Evolutionary conservation across 2,888 invertebrate species (phyloP).

Genomic region (Perithous albicinctus): DNA sequence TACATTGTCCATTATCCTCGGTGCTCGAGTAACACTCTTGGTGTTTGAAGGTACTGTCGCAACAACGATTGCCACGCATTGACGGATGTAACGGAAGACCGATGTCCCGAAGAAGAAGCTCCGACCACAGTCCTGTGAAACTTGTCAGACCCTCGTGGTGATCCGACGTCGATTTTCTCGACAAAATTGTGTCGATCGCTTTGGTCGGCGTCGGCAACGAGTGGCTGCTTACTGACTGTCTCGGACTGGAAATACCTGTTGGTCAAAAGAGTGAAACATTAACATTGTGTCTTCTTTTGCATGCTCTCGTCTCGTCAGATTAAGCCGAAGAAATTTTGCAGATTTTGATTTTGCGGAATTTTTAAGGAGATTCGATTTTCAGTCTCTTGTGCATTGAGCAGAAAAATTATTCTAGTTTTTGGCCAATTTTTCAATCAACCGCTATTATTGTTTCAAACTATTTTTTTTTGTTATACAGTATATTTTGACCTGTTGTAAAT

Average conservation of each 20-base stretch:
- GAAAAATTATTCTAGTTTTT: too few species aligned
- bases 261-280: constrained; percentile 36
- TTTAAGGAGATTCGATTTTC: background rate
- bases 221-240: constrained; percentile 86
- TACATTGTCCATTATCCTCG: constrained; percentile 84
- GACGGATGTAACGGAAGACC: constrained; percentile 88
- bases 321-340: too few species aligned
- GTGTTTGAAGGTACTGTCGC: constrained; percentile 75
- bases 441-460: too few species aligned
- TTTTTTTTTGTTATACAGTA: too few species aligned
- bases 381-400: too few species aligned
- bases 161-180: constrained; percentile 86
- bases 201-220: constrained; percentile 88
- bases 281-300: background rate
- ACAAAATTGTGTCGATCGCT: constrained; percentile 87
- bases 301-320: too few species aligned
- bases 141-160: constrained; percentile 92
- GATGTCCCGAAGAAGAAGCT: constrained; percentile 90
- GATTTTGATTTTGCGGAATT: too few species aligned
- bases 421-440: too few species aligned
- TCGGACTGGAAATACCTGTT: constrained; percentile 85
- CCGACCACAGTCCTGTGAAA: constrained; percentile 92
- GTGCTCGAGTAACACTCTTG: constrained; percentile 86
- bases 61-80: constrained; percentile 74
- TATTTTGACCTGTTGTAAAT: too few species aligned